Conservation (phyloP, 2,113 vertebrate species). For the Eurystomus gularis region DNA sequence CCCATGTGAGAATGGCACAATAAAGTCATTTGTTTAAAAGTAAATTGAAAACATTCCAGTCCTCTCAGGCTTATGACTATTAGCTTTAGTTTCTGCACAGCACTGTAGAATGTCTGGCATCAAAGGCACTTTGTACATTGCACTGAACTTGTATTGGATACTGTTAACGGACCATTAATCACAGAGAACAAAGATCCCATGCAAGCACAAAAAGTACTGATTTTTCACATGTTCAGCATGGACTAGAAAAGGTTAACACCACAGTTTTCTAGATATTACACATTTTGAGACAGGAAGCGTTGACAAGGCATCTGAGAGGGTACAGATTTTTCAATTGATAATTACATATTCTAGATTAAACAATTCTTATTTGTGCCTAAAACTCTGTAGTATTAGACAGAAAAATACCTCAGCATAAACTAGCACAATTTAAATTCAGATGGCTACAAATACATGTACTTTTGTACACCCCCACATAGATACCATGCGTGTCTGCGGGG, state of each 20-base stretch:
- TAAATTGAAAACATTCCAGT: slow-evolving; percentile 70
- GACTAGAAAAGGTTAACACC: slow-evolving; percentile 44
- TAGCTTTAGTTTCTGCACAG: slow-evolving; percentile 61
- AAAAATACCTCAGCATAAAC: background rate
- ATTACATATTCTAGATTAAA: background rate
- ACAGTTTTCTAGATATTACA: background rate
- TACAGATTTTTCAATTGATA: slow-evolving; percentile 14
- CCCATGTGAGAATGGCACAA: slow-evolving; percentile 61
- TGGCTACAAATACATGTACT: background rate
- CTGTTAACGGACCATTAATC: slow-evolving; percentile 56
- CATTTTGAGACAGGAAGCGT: background rate
- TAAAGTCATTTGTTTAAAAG: slow-evolving; percentile 64
- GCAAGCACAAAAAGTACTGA: slow-evolving; percentile 17
- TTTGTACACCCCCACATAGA: background rate
- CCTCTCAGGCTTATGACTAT: slow-evolving; percentile 35
- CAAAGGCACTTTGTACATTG: slow-evolving; percentile 63
- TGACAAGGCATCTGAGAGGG: slow-evolving; percentile 2
- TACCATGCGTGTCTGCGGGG: background rate
- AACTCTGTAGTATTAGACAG: background rate
- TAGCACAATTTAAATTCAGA: background rate
- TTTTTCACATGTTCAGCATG: slow-evolving; percentile 8
- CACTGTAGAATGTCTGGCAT: slow-evolving; percentile 63
- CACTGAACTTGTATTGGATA: slow-evolving; percentile 43
- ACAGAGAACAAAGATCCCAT: slow-evolving; percentile 57
- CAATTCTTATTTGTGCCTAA: background rate